Percentiles rank a stretch among this genome's conserved stretches.
Conservation (phyloP, 2,113 vertebrate genomes). For the Corythoichthys intestinalis region DNA sequence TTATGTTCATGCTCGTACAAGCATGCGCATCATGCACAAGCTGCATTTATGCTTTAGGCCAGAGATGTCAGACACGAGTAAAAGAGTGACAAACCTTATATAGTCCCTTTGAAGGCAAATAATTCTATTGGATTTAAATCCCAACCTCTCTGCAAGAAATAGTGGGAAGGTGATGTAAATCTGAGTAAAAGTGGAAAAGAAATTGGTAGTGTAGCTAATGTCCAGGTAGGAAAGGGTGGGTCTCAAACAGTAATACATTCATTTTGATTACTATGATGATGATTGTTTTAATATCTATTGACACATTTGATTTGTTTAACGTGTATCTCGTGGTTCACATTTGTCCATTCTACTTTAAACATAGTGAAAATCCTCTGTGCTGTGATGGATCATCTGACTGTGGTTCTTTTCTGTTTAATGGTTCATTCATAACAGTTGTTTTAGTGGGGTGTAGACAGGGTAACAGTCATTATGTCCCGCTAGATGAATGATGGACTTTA, state of each 20-base stretch:
- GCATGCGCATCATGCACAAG: no score
- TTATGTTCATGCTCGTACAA: no score
- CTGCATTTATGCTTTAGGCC: no score
- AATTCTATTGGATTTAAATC: no score
- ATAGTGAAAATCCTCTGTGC: background rate
- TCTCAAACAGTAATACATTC: background rate
- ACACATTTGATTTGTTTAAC: background rate
- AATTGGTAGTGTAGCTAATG: no score
- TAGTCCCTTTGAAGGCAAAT: no score
- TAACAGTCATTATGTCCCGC: conserved; percentile 6
- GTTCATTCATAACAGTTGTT: conserved; percentile 10
- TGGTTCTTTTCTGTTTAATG: conserved; percentile 1
- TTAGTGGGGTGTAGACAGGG: conserved; percentile 5
- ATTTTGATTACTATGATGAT: background rate
- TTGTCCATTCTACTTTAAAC: background rate
- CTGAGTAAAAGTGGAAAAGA: no score
- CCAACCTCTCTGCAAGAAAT: no score
- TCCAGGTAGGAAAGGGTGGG: no score
- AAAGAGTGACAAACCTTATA: no score
- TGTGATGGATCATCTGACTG: background rate
- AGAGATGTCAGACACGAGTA: no score
- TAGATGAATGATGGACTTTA: background rate
- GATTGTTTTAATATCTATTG: background rate
- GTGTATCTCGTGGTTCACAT: background rate
- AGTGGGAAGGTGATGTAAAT: no score